A percentile compares a stretch with the other conserved stretches of the same genome.
phyloP scores from a whole-genome alignment of 2,888 invertebrate genomes.

The Megaustenia siamemsis region DNA sequence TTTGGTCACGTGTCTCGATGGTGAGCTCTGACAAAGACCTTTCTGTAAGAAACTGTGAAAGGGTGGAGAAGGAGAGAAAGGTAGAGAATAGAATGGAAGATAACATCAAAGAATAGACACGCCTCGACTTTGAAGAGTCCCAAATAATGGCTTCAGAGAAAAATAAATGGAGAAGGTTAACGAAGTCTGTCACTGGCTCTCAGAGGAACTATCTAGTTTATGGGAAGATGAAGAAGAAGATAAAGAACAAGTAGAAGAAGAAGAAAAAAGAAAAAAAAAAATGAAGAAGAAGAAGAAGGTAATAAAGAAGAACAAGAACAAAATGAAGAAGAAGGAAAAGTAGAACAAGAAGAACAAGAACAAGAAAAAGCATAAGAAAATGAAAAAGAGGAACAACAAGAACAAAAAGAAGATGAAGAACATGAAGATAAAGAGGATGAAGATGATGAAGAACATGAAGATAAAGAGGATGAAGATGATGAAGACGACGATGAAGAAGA shows the following conservation, averaged over 20 bases:
- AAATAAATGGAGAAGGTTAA: too few species aligned
- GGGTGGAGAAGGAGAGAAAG: too few species aligned
- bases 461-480: background rate
- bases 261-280: background rate
- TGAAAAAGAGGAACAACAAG: slow-evolving; percentile 21
- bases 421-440: slow-evolving; percentile 1
- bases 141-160: too few species aligned
- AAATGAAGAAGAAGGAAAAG: background rate
- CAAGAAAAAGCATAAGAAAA: slow-evolving; percentile 1
- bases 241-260: background rate
- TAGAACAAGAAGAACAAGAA: slow-evolving; percentile 23
- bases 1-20: too few species aligned
- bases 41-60: too few species aligned
- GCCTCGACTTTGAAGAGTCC: too few species aligned
- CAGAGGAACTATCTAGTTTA: too few species aligned
- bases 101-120: too few species aligned
- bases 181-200: too few species aligned
- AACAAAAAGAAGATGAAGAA: slow-evolving; percentile 26
- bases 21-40: too few species aligned
- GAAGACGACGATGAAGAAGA: background rate
- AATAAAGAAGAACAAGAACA: background rate
- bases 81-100: too few species aligned
- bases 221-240: background rate
- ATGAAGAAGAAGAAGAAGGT: background rate
- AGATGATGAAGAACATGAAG: background rate